Conservation (phyloP, 2,888 invertebrate species). For the Caenorhabditis afra region DNA sequence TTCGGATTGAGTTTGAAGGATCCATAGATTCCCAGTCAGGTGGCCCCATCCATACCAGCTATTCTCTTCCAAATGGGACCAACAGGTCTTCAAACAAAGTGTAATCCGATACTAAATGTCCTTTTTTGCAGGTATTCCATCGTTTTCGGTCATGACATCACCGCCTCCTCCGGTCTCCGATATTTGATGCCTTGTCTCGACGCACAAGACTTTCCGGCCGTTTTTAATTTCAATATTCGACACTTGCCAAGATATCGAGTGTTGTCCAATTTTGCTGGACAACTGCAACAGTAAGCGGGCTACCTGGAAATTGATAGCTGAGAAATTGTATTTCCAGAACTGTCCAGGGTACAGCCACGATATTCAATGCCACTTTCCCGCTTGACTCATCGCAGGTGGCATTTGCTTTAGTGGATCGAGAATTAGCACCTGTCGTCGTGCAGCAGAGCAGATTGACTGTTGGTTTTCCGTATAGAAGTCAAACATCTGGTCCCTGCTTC, state of each 20-base stretch:
- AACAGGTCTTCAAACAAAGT: constrained; percentile 5
- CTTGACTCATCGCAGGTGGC: constrained; percentile 37
- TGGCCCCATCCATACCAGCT: constrained; percentile 33
- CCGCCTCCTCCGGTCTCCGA: constrained; percentile 45
- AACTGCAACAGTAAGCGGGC: constrained; percentile 41
- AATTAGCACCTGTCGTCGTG: constrained; percentile 20
- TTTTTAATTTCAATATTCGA: constrained; percentile 58
- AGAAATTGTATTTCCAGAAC: constrained; percentile 20
- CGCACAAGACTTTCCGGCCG: constrained; percentile 56
- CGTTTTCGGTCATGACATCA: constrained; percentile 39
- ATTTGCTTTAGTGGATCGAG: constrained; percentile 41
- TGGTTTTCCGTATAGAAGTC: not conserved
- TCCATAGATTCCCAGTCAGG: constrained; percentile 6
- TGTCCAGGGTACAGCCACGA: constrained; percentile 13
- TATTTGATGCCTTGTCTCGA: constrained; percentile 61
- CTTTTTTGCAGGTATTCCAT: constrained; percentile 35
- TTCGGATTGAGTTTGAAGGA: constrained; percentile 39
- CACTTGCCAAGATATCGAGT: constrained; percentile 41
- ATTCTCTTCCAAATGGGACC: constrained; percentile 14
- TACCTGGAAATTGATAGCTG: not conserved
- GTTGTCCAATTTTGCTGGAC: constrained; percentile 47
- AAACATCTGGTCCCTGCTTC: not conserved
- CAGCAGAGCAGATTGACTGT: constrained; percentile 38
- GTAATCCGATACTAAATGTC: constrained; percentile 1
- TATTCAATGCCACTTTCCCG: constrained; percentile 43